These are phyloP conservation scores for Rhinopomastus cyanomelas DNA, from an alignment of 2,113 vertebrate species.

Conservation along the genomic window DNA sequence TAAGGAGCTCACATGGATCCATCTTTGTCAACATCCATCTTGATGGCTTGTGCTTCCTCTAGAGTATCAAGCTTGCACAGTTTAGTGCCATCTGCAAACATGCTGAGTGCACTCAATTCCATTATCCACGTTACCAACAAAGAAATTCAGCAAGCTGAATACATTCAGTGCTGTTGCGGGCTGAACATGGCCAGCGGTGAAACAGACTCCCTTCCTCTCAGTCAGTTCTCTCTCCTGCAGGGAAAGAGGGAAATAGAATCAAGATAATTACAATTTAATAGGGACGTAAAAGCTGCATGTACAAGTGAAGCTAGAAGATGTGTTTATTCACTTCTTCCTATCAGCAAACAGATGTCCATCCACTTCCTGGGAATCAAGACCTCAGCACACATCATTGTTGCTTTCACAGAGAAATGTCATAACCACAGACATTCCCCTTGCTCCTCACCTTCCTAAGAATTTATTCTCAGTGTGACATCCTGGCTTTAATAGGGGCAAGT, in stretches of 20 bases:
- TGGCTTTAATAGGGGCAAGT: too few species aligned
- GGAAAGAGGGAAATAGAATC: accelerated
- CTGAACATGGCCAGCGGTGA: background rate
- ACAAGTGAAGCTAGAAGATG: background rate
- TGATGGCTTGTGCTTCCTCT: background rate
- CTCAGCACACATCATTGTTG: background rate
- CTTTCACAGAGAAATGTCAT: background rate
- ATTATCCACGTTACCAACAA: background rate
- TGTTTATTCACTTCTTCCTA: background rate
- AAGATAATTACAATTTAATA: background rate
- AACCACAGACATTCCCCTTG: background rate
- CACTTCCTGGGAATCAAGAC: background rate
- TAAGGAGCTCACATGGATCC: background rate
- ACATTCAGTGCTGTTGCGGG: background rate
- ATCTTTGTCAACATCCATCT: background rate
- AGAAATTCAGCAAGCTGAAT: background rate
- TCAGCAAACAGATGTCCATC: background rate
- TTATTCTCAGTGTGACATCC: background rate
- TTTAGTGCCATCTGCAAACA: background rate
- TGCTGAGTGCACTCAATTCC: background rate
- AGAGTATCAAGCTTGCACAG: too few species aligned
- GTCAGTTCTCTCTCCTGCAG: background rate
- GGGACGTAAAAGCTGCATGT: background rate
- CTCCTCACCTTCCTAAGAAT: background rate
- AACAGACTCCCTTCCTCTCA: background rate